Evolutionary conservation across 2,113 vertebrate species (phyloP).

Genomic region (Poeciliopsis retropinna): DNA sequence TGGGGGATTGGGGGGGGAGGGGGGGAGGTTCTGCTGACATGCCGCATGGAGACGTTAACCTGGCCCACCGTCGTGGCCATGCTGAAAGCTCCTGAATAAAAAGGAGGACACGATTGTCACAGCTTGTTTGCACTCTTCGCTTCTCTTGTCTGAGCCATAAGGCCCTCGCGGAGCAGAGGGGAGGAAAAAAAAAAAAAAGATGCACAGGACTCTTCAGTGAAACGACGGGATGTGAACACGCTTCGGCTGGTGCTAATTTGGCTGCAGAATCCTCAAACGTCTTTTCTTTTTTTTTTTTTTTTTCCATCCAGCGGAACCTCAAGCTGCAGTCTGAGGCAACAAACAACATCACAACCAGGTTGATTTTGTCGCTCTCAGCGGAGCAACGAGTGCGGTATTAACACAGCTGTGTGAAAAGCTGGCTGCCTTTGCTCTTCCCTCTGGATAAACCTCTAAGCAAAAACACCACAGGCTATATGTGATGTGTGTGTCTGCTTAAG

Average conservation of each 20-base stretch:
- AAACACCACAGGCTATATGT: constrained; percentile 62
- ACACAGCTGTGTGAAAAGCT: constrained; percentile 46
- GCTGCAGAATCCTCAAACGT: background rate
- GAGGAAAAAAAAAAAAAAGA: constrained; percentile 12
- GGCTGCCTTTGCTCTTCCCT: constrained; percentile 49
- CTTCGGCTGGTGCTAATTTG: background rate
- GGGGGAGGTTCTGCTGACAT: constrained; percentile 70
- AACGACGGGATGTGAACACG: constrained; percentile 2
- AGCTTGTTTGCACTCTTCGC: constrained; percentile 72
- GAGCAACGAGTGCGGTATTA: constrained; percentile 27
- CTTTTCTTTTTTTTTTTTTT: background rate
- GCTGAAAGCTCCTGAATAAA: constrained; percentile 72
- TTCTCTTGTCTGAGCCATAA: constrained; percentile 60
- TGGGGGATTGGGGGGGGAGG: too few relatives aligned
- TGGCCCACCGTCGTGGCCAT: constrained; percentile 66
- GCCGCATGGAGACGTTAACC: constrained; percentile 80
- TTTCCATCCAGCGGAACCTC: background rate
- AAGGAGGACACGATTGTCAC: constrained; percentile 80
- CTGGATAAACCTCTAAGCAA: constrained; percentile 59
- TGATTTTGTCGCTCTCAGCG: constrained; percentile 5
- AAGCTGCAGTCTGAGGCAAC: background rate
- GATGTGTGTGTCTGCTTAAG: constrained; percentile 64
- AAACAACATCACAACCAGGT: background rate
- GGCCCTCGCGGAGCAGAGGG: constrained; percentile 29
- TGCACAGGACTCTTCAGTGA: constrained; percentile 41